A percentile compares a stretch with the other conserved stretches of the same genome.
Conservation (phyloP, 2,888 invertebrate genomes). For the Idaea aversata region DNA sequence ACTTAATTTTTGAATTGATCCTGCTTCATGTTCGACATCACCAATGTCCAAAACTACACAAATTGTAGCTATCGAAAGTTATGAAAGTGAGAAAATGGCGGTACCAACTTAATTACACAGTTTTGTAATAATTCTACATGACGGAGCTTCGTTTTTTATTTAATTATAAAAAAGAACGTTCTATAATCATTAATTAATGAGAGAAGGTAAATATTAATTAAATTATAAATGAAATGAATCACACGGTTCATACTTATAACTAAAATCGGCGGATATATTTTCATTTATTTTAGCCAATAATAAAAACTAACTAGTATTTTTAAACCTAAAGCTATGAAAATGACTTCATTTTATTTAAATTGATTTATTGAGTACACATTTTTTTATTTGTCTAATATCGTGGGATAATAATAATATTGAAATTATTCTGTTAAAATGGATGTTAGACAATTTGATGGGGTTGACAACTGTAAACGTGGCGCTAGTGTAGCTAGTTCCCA, state of each 20-base stretch:
- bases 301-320: not conserved
- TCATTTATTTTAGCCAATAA: not conserved
- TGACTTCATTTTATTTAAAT: not conserved
- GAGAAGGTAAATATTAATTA: not conserved
- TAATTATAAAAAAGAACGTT: not conserved
- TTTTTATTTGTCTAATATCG: not conserved
- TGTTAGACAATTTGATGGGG: no score
- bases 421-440: no score
- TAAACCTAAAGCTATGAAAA: not conserved
- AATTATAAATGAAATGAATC: not conserved
- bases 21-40: no score
- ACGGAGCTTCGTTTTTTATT: not conserved
- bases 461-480: no score
- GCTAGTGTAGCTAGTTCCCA: no score
- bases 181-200: not conserved
- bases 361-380: not conserved
- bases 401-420: not conserved
- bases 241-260: constrained; percentile 2
- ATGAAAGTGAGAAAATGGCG: not conserved
- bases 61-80: not conserved
- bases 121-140: not conserved
- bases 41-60: not conserved
- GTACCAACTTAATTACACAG: not conserved
- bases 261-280: constrained; percentile 4
- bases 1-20: no score